Evolutionary conservation across 1,140 invertebrate genomes (phyloP).

Genomic region (Papilio helenus): DNA sequence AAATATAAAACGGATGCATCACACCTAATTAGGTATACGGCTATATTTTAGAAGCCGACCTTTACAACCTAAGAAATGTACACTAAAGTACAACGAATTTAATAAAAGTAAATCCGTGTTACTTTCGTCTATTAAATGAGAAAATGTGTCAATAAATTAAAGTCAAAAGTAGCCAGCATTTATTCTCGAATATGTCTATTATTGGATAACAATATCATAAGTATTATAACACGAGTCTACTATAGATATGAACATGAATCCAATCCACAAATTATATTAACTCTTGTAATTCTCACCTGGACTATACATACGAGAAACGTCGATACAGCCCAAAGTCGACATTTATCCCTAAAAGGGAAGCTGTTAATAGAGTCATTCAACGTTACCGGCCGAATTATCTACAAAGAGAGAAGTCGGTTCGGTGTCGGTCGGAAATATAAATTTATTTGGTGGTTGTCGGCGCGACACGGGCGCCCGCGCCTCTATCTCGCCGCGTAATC

Average conservation of each 20-base stretch:
- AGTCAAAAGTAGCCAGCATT: background rate
- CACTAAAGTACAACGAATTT: background rate
- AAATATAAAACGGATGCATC: conserved; percentile 33
- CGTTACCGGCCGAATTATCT: conserved; percentile 82
- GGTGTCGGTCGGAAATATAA: conserved; percentile 81
- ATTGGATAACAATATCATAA: conserved; percentile 36
- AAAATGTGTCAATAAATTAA: conserved; percentile 11
- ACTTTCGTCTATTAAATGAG: conserved; percentile 11
- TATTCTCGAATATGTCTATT: conserved; percentile 7
- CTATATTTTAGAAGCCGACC: conserved; percentile 2
- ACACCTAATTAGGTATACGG: conserved; percentile 22
- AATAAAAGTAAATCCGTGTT: conserved; percentile 19
- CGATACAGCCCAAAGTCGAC: conserved; percentile 70
- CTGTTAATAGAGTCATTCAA: conserved; percentile 83
- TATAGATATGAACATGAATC: conserved; percentile 31
- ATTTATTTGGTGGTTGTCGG: conserved; percentile 81
- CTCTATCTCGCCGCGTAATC: conserved; percentile 80
- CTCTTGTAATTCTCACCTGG: conserved; percentile 26
- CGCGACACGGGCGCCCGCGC: conserved; percentile 77
- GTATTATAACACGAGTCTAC: conserved; percentile 1
- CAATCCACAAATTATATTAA: conserved; percentile 35
- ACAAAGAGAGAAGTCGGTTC: conserved; percentile 78
- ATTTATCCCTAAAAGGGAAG: conserved; percentile 82
- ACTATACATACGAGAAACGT: conserved; percentile 66
- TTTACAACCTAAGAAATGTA: background rate